phyloP scores from a whole-genome alignment of 2,113 vertebrate species.

The Manacus vitellinus region DNA sequence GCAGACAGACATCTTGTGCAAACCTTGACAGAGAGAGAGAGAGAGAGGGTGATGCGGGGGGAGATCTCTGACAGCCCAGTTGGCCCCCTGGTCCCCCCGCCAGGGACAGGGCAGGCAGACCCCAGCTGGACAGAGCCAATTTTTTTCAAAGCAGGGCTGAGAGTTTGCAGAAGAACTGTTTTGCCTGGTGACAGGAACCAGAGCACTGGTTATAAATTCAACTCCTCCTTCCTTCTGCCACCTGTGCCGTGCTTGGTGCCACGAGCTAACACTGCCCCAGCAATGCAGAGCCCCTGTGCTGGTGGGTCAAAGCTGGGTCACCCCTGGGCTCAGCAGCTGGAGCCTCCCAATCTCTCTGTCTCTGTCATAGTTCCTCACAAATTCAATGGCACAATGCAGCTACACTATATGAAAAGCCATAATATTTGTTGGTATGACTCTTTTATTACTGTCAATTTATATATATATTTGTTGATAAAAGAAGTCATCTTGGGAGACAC shows the following conservation, averaged over 20 bases:
- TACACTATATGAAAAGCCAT: slow-evolving; percentile 77
- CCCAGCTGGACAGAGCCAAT: background rate
- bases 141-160: background rate
- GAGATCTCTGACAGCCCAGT: background rate
- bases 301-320: background rate
- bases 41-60: background rate
- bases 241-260: fast-evolving
- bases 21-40: background rate
- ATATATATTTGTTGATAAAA: slow-evolving; percentile 55
- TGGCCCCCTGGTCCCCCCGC: fast-evolving
- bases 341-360: slow-evolving; percentile 29
- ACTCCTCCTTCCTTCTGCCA: background rate
- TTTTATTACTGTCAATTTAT: slow-evolving; percentile 56
- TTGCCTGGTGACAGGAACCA: background rate
- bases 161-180: background rate
- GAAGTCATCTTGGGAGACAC: slow-evolving; percentile 32
- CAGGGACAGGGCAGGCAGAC: background rate
- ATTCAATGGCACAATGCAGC: slow-evolving; percentile 60
- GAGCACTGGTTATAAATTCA: background rate
- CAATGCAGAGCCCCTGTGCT: background rate
- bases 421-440: slow-evolving; percentile 66
- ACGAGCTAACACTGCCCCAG: background rate
- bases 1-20: background rate
- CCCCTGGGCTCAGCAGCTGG: background rate
- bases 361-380: slow-evolving; percentile 24